Base-by-base conservation (phyloP, 37 sponge, comb jelly and placozoan genomes). In the Theonella swinhoei region DNA sequence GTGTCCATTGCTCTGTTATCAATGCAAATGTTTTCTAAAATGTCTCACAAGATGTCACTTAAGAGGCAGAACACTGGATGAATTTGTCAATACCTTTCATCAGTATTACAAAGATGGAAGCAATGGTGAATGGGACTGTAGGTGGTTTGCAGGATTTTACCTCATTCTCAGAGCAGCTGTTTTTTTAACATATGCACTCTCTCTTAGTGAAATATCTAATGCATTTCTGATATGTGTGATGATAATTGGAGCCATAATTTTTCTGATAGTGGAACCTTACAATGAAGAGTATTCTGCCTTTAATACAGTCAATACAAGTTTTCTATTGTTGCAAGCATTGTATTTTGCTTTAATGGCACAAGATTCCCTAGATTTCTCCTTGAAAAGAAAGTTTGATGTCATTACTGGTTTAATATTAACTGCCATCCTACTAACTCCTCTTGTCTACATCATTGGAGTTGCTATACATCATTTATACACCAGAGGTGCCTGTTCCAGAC, bases 31-130 rank as follows among this genome's bases (percentile, higher is more conserved):
- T 78, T 78, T 64, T 64, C 78, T 39, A 35, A 20, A 36, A 2
- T 38, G 28, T 64, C 41, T 78, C 25, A 63, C 24, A 22, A 29
- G 2, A 22, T 63, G 25, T 63, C 39, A 19, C 23, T n/a, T 78
- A 28, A 23, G 28, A 17, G 39, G 60, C 34, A n/a, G 58, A 24
- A 36, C 35, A 60, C 39, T 78, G 59, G 62, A 74, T 24, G 64
- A 64, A 22, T 79, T 91, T 30, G 29, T 91, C 4, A 80, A 83
- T 42, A 62, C 68, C 8, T 87, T 87, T 79, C 76, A 87, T 28
- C 80, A 87, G 20, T 87, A 83, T 59, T 91, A 83, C 64, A 74
- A 86, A 37, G 84, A 91, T 86, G 87, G 87, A 24, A 79, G 63
- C 14, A 40, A 86, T 34, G 73, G 82, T 20, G 35, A 64, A 1